Base-by-base conservation (phyloP, 2,113 vertebrate genomes). In the Ammospiza nelsoni region DNA sequence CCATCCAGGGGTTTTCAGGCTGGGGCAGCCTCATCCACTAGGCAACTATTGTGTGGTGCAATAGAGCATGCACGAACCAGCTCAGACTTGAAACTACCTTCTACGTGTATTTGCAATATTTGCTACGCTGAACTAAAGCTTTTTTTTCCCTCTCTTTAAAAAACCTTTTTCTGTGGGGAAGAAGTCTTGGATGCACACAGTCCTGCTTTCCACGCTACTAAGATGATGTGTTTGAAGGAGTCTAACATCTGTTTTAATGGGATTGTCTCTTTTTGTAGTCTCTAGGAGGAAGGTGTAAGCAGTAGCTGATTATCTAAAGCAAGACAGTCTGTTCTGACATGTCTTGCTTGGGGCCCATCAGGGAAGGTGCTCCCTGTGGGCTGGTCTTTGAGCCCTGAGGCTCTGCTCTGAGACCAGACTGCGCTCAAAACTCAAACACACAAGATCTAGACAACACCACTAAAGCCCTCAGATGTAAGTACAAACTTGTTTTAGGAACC, bases 281-380 rank as follows among this genome's bases (percentile, higher is more conserved):
- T 79, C 29, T 29, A 75, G 41, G 51, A 89, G 55, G 81, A 46
- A 15, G 8, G 20, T 19, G n/a, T 62, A 23, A 94, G 55, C 43
- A 62, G 55, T 4, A 66, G 46, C 12, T 74, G 15, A 29, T 58
- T 58, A 81, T 27, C 48, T 55, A 57, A 78, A 71, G 52, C 1
- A 6, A 59, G 65, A 17, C 23, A 33, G 7, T 68, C 91, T 78
- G 8, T 78, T 74, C 57, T 75, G 52, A 59, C n/a, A 9, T 15
- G 4, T 41, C 84, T 67, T 66, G 9, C 0, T 0, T n/a, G 41
- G 24, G 20, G 7, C 35, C 54, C 15, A 3, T 27, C 19, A 79
- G 41, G 27, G 21, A 65, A 63, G 20, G 49, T 83, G 13, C 12
- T 5, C 22, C 10, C 24, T 0, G 0, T 51, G 5, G 16, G 4